Percentiles rank a stretch among this genome's conserved stretches.
Conservation (phyloP, 2,888 invertebrate genomes). For the Pyrrhosoma nymphula region DNA sequence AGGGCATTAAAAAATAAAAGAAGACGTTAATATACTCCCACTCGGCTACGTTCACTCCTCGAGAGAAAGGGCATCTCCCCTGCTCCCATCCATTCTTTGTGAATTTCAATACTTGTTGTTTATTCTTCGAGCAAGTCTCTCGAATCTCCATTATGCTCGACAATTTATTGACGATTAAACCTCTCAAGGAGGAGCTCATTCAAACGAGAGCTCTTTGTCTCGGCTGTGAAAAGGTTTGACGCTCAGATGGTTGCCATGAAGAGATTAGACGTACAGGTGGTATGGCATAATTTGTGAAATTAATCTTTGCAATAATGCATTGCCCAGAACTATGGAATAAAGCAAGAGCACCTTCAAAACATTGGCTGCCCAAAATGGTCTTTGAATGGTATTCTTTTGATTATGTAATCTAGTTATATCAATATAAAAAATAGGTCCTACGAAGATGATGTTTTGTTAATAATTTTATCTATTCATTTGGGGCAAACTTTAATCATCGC, state of each 20-base stretch:
- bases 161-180: constrained; percentile 16
- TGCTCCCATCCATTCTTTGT: background rate
- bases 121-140: background rate
- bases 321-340: background rate
- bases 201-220: background rate
- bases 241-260: background rate
- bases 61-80: background rate
- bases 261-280: background rate
- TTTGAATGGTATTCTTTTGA: too few species aligned
- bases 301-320: background rate
- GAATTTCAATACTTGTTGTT: background rate
- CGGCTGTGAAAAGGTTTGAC: background rate
- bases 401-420: too few species aligned
- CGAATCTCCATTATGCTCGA: background rate
- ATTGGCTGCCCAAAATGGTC: too few species aligned
- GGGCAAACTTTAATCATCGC: too few species aligned
- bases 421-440: too few species aligned
- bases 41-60: background rate
- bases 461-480: too few species aligned
- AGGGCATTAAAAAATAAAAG: background rate
- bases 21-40: background rate
- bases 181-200: background rate
- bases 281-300: background rate
- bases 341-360: background rate
- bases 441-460: too few species aligned